These are phyloP conservation scores for Boleophthalmus pectinirostris DNA, from an alignment of 2,113 vertebrate genomes.

Conservation along the genomic window DNA sequence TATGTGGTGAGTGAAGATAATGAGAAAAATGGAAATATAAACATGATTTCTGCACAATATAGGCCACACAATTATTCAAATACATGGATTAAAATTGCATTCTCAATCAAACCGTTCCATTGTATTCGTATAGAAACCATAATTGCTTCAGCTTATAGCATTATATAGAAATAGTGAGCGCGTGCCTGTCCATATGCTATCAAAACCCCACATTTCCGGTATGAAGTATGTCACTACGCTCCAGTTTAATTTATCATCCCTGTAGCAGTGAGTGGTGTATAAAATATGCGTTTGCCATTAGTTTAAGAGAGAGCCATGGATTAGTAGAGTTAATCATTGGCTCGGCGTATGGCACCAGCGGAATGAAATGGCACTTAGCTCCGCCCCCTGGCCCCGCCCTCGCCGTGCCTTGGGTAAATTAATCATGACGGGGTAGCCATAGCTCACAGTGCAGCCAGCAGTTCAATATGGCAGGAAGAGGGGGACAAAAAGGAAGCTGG, in stretches of 20 bases:
- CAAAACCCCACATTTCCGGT: not conserved
- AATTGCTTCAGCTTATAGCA: not conserved
- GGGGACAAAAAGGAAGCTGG: slow-evolving; percentile 38
- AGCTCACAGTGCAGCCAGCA: slow-evolving; percentile 28
- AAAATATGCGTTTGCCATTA: slow-evolving; percentile 7
- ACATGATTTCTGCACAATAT: not conserved
- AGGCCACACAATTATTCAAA: not conserved
- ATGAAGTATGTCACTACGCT: not conserved
- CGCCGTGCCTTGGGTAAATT: slow-evolving; percentile 19
- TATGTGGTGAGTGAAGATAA: not conserved
- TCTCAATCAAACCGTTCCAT: not conserved
- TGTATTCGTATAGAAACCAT: not conserved
- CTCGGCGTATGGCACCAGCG: not conserved
- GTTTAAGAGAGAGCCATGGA: not conserved
- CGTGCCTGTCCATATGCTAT: not conserved
- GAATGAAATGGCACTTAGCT: slow-evolving; percentile 10
- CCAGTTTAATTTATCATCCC: not conserved
- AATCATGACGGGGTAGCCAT: slow-evolving; percentile 26
- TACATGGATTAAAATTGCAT: not conserved
- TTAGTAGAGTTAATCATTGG: slow-evolving; percentile 19
- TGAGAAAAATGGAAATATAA: not conserved
- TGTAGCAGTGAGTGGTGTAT: not conserved
- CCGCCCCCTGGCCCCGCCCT: slow-evolving; percentile 7
- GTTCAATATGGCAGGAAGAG: slow-evolving; percentile 33
- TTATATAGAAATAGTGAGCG: not conserved